Conservation (phyloP, 2,888 invertebrate species). For the Sphaeridia pumilis region DNA sequence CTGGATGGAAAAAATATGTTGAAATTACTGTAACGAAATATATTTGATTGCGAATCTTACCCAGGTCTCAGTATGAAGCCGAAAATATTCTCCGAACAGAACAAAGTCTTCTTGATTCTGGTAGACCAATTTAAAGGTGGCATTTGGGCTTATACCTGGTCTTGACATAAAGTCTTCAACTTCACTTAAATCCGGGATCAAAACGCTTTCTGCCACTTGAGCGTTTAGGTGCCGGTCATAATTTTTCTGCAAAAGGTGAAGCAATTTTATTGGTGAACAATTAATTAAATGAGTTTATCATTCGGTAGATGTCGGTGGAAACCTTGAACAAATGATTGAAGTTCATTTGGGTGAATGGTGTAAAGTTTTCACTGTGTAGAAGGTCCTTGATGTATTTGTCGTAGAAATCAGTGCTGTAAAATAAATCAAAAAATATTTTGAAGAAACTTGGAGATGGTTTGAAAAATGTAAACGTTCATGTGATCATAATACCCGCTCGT, state of each 20-base stretch:
- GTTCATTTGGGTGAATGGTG: neutral
- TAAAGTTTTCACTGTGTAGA: neutral
- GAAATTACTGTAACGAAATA: neutral
- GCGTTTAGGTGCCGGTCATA: neutral
- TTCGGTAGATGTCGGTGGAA: no score
- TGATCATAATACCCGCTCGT: conserved; percentile 5
- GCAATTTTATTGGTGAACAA: no score
- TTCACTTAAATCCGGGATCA: neutral
- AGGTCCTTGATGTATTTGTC: neutral
- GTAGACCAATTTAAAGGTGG: neutral
- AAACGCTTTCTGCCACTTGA: neutral
- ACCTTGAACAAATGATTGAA: no score
- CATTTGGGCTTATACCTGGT: no score
- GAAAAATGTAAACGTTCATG: neutral
- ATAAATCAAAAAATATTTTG: neutral
- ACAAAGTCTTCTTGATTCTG: neutral
- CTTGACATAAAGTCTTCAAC: neutral
- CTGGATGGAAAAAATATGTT: neutral
- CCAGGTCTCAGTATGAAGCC: no score
- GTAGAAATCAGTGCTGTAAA: neutral
- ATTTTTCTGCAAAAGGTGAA: neutral
- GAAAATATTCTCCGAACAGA: neutral
- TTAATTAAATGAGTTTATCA: no score
- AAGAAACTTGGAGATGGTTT: neutral
- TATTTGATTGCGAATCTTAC: neutral